Conservation (phyloP, 2,888 invertebrate species). For the Nomada lathburiana region DNA sequence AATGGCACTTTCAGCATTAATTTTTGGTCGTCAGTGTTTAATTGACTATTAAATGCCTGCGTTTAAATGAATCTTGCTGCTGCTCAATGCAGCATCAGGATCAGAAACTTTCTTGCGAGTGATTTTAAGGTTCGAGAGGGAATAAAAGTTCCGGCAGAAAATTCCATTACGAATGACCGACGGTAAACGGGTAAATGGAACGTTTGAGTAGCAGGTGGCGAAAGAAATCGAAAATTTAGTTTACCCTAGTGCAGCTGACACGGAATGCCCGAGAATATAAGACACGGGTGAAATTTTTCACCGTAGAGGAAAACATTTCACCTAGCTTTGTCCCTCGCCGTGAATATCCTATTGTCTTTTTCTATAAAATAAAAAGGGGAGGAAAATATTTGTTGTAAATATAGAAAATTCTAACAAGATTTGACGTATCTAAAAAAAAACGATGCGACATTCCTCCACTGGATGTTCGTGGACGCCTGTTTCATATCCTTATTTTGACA, state of each 20-base stretch:
- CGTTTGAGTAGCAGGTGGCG: slow-evolving; percentile 66
- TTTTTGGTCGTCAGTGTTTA: too few species aligned
- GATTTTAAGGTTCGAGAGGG: neutral
- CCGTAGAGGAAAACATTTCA: slow-evolving; percentile 48
- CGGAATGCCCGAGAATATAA: slow-evolving; percentile 51
- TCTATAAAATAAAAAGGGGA: neutral
- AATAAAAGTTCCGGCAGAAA: slow-evolving; percentile 40
- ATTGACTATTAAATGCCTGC: too few species aligned
- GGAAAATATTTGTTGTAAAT: neutral
- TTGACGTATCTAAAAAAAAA: slow-evolving; percentile 21
- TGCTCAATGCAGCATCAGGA: neutral
- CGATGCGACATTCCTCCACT: neutral
- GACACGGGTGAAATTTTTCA: slow-evolving; percentile 33
- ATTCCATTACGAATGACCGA: slow-evolving; percentile 46
- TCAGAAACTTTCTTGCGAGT: slow-evolving; percentile 16
- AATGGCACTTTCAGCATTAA: too few species aligned
- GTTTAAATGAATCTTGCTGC: neutral
- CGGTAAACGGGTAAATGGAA: slow-evolving; percentile 39
- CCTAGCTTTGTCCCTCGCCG: slow-evolving; percentile 25
- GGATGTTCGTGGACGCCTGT: too few species aligned
- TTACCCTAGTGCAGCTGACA: slow-evolving; percentile 54
- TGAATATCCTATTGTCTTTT: slow-evolving; percentile 13
- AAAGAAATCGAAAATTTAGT: slow-evolving; percentile 60
- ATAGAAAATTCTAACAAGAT: slow-evolving; percentile 2
- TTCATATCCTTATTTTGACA: too few species aligned